Evolutionary conservation across 1,140 invertebrate species (phyloP).

Genomic region (Anoplolepis gracilipes): DNA sequence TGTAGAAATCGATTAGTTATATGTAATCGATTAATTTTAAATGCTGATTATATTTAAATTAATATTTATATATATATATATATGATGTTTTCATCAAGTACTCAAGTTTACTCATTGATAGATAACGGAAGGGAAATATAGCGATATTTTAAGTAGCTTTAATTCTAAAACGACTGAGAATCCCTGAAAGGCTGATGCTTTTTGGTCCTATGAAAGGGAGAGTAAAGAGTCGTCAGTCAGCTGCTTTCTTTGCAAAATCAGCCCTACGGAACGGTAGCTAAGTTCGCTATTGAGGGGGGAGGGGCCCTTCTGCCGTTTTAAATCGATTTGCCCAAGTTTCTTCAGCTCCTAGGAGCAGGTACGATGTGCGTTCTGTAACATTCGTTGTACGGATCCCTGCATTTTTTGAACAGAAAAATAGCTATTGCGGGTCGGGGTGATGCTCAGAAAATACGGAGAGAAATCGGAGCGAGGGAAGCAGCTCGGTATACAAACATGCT

Average conservation of each 20-base stretch:
- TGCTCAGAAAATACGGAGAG: background rate
- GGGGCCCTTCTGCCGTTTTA: slow-evolving; percentile 78
- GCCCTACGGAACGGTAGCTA: slow-evolving; percentile 63
- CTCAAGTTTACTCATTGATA: background rate
- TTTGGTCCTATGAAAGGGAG: slow-evolving; percentile 68
- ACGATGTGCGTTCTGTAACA: slow-evolving; percentile 60
- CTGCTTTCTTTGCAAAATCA: slow-evolving; percentile 84
- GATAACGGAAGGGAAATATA: background rate
- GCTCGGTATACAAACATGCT: slow-evolving; percentile 72
- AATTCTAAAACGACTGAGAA: slow-evolving; percentile 72
- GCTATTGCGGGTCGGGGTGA: background rate
- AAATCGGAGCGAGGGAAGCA: slow-evolving; percentile 28
- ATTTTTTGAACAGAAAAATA: slow-evolving; percentile 46
- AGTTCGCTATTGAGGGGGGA: slow-evolving; percentile 64
- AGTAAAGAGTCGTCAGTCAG: slow-evolving; percentile 80
- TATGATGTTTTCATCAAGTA: background rate
- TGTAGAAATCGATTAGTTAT: no score
- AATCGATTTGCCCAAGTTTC: slow-evolving; percentile 84
- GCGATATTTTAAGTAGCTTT: slow-evolving; percentile 1
- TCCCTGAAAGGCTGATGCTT: slow-evolving; percentile 76
- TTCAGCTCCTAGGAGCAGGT: slow-evolving; percentile 81
- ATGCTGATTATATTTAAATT: background rate
- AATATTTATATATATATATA: background rate
- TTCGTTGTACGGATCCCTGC: slow-evolving; percentile 44
- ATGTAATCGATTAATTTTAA: background rate